Evolutionary conservation across 37 sponge, comb jelly and placozoan genomes (phyloP).

Genomic region (Geodia barretti): DNA sequence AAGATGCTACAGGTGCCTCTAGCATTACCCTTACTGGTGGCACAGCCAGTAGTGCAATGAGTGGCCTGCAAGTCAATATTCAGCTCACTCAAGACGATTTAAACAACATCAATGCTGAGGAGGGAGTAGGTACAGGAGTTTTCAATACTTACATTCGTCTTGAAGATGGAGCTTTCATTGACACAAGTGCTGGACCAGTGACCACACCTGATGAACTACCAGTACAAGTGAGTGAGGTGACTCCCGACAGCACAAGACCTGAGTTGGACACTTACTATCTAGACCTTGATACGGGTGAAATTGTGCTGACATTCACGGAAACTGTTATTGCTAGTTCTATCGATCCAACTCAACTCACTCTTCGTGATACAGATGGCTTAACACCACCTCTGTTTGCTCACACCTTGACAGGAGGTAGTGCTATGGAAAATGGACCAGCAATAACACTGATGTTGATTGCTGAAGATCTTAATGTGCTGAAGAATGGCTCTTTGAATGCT

Average conservation of each 20-base stretch:
- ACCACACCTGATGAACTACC: slow-evolving; percentile 42
- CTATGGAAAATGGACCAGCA: slow-evolving; percentile 25
- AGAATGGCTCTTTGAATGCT: slow-evolving; percentile 25
- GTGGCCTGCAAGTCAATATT: slow-evolving; percentile 42
- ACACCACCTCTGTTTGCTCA: background rate
- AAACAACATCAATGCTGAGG: slow-evolving; percentile 54
- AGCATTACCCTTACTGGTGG: slow-evolving; percentile 58
- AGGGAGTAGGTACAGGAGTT: slow-evolving; percentile 50
- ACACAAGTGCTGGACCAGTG: slow-evolving; percentile 48
- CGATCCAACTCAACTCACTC: slow-evolving; percentile 20
- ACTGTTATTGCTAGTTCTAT: slow-evolving; percentile 51
- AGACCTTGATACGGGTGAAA: slow-evolving; percentile 63
- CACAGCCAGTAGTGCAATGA: slow-evolving; percentile 11
- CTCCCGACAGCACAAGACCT: slow-evolving; percentile 61
- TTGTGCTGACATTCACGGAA: slow-evolving; percentile 69
- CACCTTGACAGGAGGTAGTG: slow-evolving; percentile 40
- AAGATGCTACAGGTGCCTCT: slow-evolving; percentile 55
- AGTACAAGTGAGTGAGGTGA: slow-evolving; percentile 43
- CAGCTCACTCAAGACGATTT: slow-evolving; percentile 52
- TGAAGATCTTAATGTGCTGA: slow-evolving; percentile 71
- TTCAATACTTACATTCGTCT: slow-evolving; percentile 75
- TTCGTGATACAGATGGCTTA: slow-evolving; percentile 7
- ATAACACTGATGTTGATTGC: slow-evolving; percentile 50
- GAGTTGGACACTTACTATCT: slow-evolving; percentile 25
- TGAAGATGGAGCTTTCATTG: slow-evolving; percentile 17